Conservation (phyloP, 2,113 vertebrate species). For the Carlito syrichta region DNA sequence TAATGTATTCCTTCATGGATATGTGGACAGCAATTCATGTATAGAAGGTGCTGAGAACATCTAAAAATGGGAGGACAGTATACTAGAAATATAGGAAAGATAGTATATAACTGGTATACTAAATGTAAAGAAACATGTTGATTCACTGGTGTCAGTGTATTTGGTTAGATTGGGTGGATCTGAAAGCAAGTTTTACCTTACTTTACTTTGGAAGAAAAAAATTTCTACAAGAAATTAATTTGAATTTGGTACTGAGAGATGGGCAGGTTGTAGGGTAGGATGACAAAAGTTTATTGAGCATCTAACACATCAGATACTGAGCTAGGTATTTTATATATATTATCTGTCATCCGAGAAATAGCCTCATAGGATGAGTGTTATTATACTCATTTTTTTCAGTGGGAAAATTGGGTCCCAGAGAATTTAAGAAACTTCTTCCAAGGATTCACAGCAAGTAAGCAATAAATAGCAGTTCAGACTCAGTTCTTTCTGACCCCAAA, state of each 20-base stretch:
- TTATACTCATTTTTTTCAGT: not conserved
- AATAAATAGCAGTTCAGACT: not conserved
- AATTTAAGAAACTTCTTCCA: not conserved
- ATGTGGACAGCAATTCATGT: not conserved
- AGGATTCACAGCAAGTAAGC: not conserved
- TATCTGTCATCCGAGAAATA: not conserved
- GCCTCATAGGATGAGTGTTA: not conserved
- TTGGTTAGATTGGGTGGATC: not conserved
- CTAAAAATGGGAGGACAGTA: not conserved
- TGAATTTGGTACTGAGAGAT: not conserved
- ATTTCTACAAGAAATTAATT: not conserved
- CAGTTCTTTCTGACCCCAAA: not conserved
- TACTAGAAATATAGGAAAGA: not conserved
- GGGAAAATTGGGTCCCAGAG: not conserved
- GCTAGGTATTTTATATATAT: not conserved
- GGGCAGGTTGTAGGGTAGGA: not conserved
- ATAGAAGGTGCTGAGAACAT: not conserved
- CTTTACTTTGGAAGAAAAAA: not conserved
- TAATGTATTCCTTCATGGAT: not conserved
- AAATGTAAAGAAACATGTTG: not conserved
- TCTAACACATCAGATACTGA: not conserved
- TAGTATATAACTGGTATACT: not conserved
- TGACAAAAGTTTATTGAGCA: not conserved
- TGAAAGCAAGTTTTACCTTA: not conserved
- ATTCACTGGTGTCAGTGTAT: not conserved